phyloP scores from a whole-genome alignment of 2,888 invertebrate species.

The Hirtodrosophila trivittata region DNA sequence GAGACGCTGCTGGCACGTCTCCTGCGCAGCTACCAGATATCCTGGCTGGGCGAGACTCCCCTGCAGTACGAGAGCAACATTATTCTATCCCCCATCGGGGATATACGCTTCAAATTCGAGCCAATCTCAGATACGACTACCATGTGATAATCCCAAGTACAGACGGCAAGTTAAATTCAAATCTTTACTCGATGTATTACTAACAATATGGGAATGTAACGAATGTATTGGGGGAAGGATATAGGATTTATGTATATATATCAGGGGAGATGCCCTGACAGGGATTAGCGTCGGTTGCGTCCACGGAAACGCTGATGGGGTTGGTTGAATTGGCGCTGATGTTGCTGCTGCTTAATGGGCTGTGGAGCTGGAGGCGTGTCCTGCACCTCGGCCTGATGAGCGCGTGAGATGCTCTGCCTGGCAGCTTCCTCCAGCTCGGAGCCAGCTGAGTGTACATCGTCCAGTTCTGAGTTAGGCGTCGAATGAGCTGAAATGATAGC shows the following conservation, averaged over 20 bases:
- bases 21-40: constrained; percentile 79
- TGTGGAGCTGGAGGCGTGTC: constrained; percentile 22
- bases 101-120: constrained; percentile 81
- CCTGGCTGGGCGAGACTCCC: constrained; percentile 66
- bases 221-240: constrained; percentile 26
- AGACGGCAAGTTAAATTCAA: constrained; percentile 23
- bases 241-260: constrained; percentile 2
- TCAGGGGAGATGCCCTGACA: background rate
- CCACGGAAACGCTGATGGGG: constrained; percentile 67
- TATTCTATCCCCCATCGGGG: constrained; percentile 80
- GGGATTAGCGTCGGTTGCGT: constrained; percentile 69
- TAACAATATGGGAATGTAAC: constrained; percentile 49
- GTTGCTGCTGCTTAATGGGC: constrained; percentile 37
- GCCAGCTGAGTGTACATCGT: constrained; percentile 26
- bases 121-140: constrained; percentile 43
- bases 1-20: constrained; percentile 85
- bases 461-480: constrained; percentile 53
- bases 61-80: constrained; percentile 75
- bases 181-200: constrained; percentile 51
- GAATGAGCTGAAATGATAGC: constrained; percentile 51
- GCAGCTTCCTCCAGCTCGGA: constrained; percentile 26
- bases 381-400: constrained; percentile 17
- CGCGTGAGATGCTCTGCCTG: constrained; percentile 21
- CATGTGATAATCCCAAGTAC: constrained; percentile 26
- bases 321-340: constrained; percentile 52